These are phyloP conservation scores for Cybosia mesomella DNA, from an alignment of 2,888 invertebrate genomes.

Conservation along the genomic window DNA sequence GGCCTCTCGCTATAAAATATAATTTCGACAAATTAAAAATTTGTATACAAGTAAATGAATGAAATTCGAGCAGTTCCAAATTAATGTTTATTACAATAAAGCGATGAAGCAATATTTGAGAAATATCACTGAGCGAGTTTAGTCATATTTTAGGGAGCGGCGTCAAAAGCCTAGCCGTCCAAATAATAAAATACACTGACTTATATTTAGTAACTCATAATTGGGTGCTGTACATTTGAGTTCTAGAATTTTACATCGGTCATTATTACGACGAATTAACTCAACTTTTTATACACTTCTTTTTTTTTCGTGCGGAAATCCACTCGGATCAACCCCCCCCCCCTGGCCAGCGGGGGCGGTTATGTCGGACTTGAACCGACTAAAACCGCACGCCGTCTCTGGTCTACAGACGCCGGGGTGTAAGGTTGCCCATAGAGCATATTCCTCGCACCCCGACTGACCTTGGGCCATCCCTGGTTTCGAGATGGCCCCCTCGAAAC, in stretches of 20 bases:
- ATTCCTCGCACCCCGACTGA: no score
- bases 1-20: slow-evolving; percentile 14
- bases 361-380: no score
- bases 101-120: slow-evolving; percentile 19
- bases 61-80: slow-evolving; percentile 10
- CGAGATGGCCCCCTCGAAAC: no score
- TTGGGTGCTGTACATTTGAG: background rate
- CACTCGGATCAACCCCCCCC: no score
- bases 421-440: no score
- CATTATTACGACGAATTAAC: background rate
- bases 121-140: slow-evolving; percentile 16
- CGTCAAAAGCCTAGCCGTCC: background rate
- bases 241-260: background rate
- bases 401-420: no score
- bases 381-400: no score
- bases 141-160: background rate
- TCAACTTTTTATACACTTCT: background rate
- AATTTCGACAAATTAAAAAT: slow-evolving; percentile 37
- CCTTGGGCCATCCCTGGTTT: no score
- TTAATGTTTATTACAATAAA: slow-evolving; percentile 17
- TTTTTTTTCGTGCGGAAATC: no score
- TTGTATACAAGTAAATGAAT: slow-evolving; percentile 22
- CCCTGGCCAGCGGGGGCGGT: no score
- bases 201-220: slow-evolving; percentile 7
- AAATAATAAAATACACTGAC: slow-evolving; percentile 8